Conservation (phyloP, 2,888 invertebrate genomes). For the Parochlus steinenii region DNA sequence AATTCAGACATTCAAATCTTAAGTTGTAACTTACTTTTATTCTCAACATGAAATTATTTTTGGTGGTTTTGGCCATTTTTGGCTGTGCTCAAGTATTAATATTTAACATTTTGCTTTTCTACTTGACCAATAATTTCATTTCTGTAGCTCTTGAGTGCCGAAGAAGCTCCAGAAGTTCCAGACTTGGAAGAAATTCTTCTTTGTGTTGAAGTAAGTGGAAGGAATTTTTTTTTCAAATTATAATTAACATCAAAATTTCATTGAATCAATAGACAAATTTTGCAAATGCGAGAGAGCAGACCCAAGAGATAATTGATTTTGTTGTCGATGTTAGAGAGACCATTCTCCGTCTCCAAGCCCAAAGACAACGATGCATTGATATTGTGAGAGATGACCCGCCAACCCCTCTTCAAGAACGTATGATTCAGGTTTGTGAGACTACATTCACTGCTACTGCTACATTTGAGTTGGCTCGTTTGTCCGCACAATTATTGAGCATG, state of each 20-base stretch:
- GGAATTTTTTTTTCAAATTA: not conserved
- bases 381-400: not conserved
- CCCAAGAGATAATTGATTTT: not conserved
- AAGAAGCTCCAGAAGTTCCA: too few relatives aligned
- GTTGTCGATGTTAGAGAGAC: not conserved
- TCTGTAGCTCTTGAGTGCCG: not conserved
- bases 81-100: not conserved
- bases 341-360: not conserved
- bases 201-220: not conserved
- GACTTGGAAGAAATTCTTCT: too few relatives aligned
- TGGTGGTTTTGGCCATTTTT: conserved; percentile 2
- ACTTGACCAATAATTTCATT: not conserved
- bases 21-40: not conserved
- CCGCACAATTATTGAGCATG: not conserved
- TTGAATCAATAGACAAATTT: not conserved
- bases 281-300: not conserved
- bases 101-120: not conserved
- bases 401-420: conserved; percentile 1
- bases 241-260: not conserved
- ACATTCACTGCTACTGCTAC: not conserved
- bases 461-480: not conserved
- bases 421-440: not conserved
- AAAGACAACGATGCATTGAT: not conserved
- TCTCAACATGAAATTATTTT: too few relatives aligned
- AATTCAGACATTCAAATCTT: not conserved